Percentiles rank a stretch among this genome's conserved stretches.
Conservation (phyloP, 2,888 invertebrate species). For the Pardosa pseudoannulata region DNA sequence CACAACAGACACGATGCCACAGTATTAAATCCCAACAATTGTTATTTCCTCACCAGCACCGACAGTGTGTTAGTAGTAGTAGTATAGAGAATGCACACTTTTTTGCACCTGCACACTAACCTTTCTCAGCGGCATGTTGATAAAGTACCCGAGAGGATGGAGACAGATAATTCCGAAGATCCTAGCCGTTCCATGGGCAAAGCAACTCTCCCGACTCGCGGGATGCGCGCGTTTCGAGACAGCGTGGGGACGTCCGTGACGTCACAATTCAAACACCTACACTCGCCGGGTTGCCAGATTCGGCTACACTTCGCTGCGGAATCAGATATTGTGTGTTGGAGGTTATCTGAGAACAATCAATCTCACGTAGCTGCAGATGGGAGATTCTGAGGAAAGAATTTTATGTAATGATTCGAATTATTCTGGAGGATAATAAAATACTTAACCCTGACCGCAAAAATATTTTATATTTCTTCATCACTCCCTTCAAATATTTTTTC, state of each 20-base stretch:
- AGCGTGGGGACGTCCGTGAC: slow-evolving; percentile 65
- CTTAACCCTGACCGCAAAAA: no score
- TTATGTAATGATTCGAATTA: no score
- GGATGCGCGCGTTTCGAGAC: slow-evolving; percentile 55
- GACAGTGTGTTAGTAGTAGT: slow-evolving; percentile 21
- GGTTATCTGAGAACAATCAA: not conserved
- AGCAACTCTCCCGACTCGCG: slow-evolving; percentile 1
- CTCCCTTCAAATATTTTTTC: no score
- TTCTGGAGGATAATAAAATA: no score
- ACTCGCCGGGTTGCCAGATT: slow-evolving; percentile 2
- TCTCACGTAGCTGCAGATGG: no score
- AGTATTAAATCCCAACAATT: not conserved
- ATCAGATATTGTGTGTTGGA: not conserved
- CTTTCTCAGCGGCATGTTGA: slow-evolving; percentile 67
- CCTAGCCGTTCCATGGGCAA: slow-evolving; percentile 27
- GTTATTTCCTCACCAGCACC: not conserved
- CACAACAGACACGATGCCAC: not conserved
- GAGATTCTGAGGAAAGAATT: no score
- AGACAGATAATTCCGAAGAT: not conserved
- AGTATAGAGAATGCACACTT: slow-evolving; percentile 1
- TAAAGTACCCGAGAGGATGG: not conserved
- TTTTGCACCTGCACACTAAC: slow-evolving; percentile 30
- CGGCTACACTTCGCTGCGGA: slow-evolving; percentile 2
- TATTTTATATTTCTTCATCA: no score
- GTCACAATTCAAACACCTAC: slow-evolving; percentile 36